phyloP scores from a whole-genome alignment of 2,888 invertebrate species.

The Agrochola circellaris region DNA sequence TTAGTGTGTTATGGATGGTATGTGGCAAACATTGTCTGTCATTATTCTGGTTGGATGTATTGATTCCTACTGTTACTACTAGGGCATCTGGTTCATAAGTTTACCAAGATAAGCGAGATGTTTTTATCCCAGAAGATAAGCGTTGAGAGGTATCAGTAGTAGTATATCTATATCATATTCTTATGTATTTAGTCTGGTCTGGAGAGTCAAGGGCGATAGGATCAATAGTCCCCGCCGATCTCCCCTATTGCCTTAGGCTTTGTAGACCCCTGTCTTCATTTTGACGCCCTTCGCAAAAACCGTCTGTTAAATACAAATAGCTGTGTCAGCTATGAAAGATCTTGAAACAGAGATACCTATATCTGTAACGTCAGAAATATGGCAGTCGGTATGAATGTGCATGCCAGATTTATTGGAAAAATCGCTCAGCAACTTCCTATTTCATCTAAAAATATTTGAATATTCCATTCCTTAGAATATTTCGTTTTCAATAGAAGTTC shows the following conservation, averaged over 20 bases:
- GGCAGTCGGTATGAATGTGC: conserved; percentile 8
- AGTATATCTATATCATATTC: conserved; percentile 14
- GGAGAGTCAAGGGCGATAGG: conserved; percentile 49
- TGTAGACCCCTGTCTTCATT: conserved; percentile 46
- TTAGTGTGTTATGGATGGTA: conserved; percentile 14
- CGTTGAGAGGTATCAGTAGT: neutral
- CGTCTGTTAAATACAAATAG: conserved; percentile 19
- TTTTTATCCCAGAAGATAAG: conserved; percentile 9
- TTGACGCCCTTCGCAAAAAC: conserved; percentile 37
- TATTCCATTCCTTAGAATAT: conserved; percentile 5
- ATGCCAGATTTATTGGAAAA: conserved; percentile 12
- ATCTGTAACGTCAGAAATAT: conserved; percentile 1
- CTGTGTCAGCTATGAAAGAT: conserved; percentile 6
- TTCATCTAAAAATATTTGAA: conserved; percentile 18
- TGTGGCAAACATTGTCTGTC: conserved; percentile 3
- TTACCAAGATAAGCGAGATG: neutral
- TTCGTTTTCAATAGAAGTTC: neutral
- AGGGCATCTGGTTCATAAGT: neutral
- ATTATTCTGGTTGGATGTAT: neutral
- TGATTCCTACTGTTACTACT: neutral
- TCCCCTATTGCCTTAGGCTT: conserved; percentile 48
- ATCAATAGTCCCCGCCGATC: conserved; percentile 41
- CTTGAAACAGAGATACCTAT: conserved; percentile 4
- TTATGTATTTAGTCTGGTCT: conserved; percentile 27
- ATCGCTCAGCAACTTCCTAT: neutral